phyloP scores from a whole-genome alignment of 2,113 vertebrate genomes.

The Apteryx mantelli region DNA sequence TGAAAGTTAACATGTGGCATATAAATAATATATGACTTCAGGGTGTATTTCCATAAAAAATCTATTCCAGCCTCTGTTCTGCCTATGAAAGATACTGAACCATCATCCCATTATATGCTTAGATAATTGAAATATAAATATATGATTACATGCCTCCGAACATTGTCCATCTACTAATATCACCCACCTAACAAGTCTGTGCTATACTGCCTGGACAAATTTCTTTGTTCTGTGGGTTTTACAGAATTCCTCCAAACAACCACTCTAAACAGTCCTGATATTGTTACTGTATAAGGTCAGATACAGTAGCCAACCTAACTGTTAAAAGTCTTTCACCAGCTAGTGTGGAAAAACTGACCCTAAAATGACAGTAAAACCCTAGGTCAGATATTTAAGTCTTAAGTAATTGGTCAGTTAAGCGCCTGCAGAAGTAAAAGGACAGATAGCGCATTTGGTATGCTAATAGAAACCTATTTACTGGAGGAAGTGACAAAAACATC shows the following conservation, averaged over 20 bases:
- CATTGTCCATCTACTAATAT: neutral
- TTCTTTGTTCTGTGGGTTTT: neutral
- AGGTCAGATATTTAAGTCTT: slow-evolving; percentile 79
- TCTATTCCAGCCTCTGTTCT: neutral
- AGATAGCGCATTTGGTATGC: slow-evolving; percentile 82
- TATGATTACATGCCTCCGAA: neutral
- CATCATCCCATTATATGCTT: neutral
- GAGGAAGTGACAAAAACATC: slow-evolving; percentile 87
- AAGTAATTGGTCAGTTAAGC: slow-evolving; percentile 83
- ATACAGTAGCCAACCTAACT: neutral
- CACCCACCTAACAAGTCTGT: neutral
- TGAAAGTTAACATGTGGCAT: neutral
- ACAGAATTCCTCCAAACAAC: neutral
- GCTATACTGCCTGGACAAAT: neutral
- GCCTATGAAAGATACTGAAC: neutral
- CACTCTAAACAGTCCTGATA: neutral
- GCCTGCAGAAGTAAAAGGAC: slow-evolving; percentile 75
- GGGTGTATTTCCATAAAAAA: neutral
- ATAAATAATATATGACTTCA: slow-evolving; percentile 32
- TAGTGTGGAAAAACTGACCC: slow-evolving; percentile 32
- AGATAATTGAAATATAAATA: slow-evolving; percentile 15
- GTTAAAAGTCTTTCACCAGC: slow-evolving; percentile 21
- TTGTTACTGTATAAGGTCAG: neutral
- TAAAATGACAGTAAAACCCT: slow-evolving; percentile 74
- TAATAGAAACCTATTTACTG: slow-evolving; percentile 86